Evolutionary conservation across 2,888 invertebrate genomes (phyloP).

Genomic region (Pyralis farinalis): DNA sequence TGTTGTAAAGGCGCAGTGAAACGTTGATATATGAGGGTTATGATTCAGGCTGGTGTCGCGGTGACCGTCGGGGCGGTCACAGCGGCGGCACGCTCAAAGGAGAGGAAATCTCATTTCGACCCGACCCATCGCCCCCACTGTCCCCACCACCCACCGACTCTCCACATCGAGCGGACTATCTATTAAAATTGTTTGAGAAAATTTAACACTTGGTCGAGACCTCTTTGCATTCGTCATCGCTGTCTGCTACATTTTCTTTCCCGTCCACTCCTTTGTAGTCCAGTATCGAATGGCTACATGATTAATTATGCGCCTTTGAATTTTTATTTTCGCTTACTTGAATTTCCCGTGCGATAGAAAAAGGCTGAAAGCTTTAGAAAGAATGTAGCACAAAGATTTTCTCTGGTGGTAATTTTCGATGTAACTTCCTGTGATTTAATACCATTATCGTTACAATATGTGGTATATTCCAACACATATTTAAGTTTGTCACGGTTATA

Average conservation of each 20-base stretch:
- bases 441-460: too few species aligned
- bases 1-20: conserved; percentile 19
- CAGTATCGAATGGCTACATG: conserved; percentile 9
- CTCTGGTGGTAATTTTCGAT: too few species aligned
- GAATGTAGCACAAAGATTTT: conserved; percentile 1
- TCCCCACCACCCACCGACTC: conserved; percentile 24
- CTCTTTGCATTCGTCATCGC: conserved; percentile 12
- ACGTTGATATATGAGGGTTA: conserved; percentile 51
- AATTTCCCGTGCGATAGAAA: conserved; percentile 1
- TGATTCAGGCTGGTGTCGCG: conserved; percentile 43
- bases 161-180: conserved; percentile 47
- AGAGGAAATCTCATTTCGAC: conserved; percentile 78
- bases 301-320: conserved; percentile 18
- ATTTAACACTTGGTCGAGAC: conserved; percentile 43
- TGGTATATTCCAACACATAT: too few species aligned
- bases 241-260: conserved; percentile 7
- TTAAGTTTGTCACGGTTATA: too few species aligned
- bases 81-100: conserved; percentile 43
- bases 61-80: conserved; percentile 40
- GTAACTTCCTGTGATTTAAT: too few species aligned
- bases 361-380: not conserved
- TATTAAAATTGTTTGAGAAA: conserved; percentile 77
- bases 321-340: conserved; percentile 8
- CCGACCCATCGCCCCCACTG: conserved; percentile 21
- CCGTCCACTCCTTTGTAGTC: conserved; percentile 2